Evolutionary conservation across 2,888 invertebrate species (phyloP), one percentile per base, ranked within the genome.

Genomic region (Sminthurides aquaticus): DNA sequence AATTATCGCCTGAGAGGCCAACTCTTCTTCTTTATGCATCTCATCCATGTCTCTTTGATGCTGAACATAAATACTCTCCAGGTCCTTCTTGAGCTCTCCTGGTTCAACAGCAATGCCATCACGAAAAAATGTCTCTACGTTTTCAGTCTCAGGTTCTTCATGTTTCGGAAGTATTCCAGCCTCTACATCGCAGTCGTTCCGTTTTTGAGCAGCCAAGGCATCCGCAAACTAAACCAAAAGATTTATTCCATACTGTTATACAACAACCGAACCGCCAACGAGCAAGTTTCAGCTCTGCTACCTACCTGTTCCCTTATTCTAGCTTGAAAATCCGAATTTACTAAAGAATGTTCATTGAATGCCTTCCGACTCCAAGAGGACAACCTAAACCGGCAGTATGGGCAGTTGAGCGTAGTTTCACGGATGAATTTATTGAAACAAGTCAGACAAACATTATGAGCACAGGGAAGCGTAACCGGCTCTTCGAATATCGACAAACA

Each of bases 401-500:
- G 67, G 22, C 67, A 67, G 18, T 49, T n/a, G 18, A 67, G 48
- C 2, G 64, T 57, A 1, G 67, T 64, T 26, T 58, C 57, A n/a
- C 28, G 15, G 18, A 67, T 43, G 34, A 56, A 27, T 2, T 1
- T 56, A 26, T 48, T 24, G 57, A 55, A 67, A 57, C 67, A 67
- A 1, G 3, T 25, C 5, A 22, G 18, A 34, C 67, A 67, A 3
- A 64, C 22, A n/a, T 49, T 64, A 52, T 67, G 67, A 3, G 34
- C 54, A 27, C 67, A 67, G 1, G 67, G 67, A 24, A 67, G 57
- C 20, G 64, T 64, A 3, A 67, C 67, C 1, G 67, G 67, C 15
- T 67, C 61, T 11, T 60, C 2, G 26, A 60, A 57, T 20, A 64
- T 48, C 2, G 22, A 15, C 8, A 57, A 61, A 20, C 67, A 67